Evolutionary conservation across 1,140 invertebrate genomes (phyloP).

Genomic region (Mizuhopecten yessoensis): DNA sequence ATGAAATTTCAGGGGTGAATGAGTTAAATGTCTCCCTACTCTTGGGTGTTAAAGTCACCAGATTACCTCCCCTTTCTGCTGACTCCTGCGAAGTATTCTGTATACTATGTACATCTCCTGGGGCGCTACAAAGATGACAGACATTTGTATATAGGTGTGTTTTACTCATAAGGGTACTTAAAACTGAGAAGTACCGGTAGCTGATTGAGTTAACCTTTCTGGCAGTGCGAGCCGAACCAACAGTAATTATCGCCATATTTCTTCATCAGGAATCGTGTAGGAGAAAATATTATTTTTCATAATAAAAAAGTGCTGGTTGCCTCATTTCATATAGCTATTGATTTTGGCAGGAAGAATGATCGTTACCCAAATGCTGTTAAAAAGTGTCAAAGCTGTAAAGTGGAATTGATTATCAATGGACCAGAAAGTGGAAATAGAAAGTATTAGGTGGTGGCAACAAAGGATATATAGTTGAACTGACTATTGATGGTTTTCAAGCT

Average conservation of each 20-base stretch:
- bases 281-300: neutral
- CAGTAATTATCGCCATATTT: neutral
- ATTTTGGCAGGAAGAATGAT: neutral
- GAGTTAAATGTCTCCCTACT: too few species aligned
- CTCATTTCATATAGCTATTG: neutral
- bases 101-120: too few species aligned
- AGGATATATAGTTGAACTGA: neutral
- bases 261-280: neutral
- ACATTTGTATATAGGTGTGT: too few species aligned
- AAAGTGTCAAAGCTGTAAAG: neutral
- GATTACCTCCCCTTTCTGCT: too few species aligned
- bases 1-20: too few species aligned
- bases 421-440: neutral
- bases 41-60: too few species aligned
- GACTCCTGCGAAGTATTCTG: too few species aligned
- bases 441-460: neutral
- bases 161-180: too few species aligned
- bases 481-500: neutral
- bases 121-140: too few species aligned
- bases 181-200: too few species aligned
- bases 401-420: conserved; percentile 9
- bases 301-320: neutral
- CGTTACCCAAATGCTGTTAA: neutral
- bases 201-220: too few species aligned
- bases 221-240: too few species aligned